Conservation (phyloP, 1,140 invertebrate species). For the Parapsyche elsis region DNA sequence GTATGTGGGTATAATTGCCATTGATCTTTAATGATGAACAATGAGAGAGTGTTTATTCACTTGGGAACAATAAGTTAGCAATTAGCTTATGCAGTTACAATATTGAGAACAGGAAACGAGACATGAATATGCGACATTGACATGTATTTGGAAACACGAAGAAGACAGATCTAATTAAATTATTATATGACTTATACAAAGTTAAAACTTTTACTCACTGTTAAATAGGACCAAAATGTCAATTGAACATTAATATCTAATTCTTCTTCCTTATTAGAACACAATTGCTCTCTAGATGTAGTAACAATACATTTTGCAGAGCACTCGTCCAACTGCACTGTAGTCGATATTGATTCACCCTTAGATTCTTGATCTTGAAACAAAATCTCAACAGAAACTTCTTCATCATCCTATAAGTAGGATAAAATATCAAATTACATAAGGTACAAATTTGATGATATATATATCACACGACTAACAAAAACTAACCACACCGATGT, state of each 20-base stretch:
- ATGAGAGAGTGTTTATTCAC: constrained; percentile 11
- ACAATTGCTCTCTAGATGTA: constrained; percentile 69
- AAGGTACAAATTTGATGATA: background rate
- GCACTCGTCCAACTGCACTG: constrained; percentile 53
- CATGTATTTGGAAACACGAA: background rate
- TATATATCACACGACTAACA: background rate
- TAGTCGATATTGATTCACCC: background rate
- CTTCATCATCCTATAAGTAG: constrained; percentile 43
- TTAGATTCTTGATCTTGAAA: constrained; percentile 21
- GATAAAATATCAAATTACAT: constrained; percentile 10
- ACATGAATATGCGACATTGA: constrained; percentile 3
- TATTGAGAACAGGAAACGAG: background rate
- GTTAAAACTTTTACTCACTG: constrained; percentile 60
- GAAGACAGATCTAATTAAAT: background rate
- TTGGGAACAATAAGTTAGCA: constrained; percentile 11
- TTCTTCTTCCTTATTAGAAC: constrained; percentile 70
- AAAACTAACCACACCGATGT: constrained; percentile 40
- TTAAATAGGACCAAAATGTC: constrained; percentile 83
- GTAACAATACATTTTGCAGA: constrained; percentile 68
- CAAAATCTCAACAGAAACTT: constrained; percentile 49
- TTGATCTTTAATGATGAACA: background rate
- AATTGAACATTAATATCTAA: constrained; percentile 73
- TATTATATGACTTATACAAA: background rate
- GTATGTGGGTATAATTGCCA: background rate
- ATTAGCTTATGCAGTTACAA: background rate